Conservation (phyloP, 2,888 invertebrate genomes). For the Leucophenga maculata region DNA sequence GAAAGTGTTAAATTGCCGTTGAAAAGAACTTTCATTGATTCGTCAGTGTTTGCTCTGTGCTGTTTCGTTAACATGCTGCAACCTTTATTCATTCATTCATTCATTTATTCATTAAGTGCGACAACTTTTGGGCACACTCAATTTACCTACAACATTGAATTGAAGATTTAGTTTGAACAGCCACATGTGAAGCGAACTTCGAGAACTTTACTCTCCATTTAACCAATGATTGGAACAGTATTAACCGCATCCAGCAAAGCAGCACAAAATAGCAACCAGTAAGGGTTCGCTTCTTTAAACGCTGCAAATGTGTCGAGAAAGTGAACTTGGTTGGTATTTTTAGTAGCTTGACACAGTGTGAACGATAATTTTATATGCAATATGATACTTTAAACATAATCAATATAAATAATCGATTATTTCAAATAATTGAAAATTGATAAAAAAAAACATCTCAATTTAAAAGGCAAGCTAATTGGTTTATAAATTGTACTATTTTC, state of each 20-base stretch:
- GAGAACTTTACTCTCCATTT: slow-evolving; percentile 58
- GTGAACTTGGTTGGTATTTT: too few species aligned
- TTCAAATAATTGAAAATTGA: too few species aligned
- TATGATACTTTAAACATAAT: too few species aligned
- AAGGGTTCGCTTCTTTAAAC: too few species aligned
- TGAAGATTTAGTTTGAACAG: background rate
- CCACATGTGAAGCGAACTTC: background rate
- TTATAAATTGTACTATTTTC: too few species aligned
- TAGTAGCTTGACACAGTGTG: too few species aligned
- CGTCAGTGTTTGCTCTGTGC: slow-evolving; percentile 15
- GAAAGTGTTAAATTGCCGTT: slow-evolving; percentile 56
- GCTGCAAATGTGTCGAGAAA: too few species aligned
- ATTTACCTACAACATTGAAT: background rate
- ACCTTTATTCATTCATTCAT: background rate
- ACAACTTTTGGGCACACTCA: slow-evolving; percentile 22
- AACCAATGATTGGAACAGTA: slow-evolving; percentile 61
- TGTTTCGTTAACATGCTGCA: slow-evolving; percentile 19
- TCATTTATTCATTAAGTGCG: background rate
- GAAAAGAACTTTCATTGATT: slow-evolving; percentile 42
- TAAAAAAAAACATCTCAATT: too few species aligned
- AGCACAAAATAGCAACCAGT: background rate
- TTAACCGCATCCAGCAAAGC: slow-evolving; percentile 25
- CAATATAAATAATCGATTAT: too few species aligned
- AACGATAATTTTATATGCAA: too few species aligned
- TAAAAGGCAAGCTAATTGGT: too few species aligned